Conservation (phyloP, 2,797 vertebrate species). For the Parotocinclus haroldoi region DNA sequence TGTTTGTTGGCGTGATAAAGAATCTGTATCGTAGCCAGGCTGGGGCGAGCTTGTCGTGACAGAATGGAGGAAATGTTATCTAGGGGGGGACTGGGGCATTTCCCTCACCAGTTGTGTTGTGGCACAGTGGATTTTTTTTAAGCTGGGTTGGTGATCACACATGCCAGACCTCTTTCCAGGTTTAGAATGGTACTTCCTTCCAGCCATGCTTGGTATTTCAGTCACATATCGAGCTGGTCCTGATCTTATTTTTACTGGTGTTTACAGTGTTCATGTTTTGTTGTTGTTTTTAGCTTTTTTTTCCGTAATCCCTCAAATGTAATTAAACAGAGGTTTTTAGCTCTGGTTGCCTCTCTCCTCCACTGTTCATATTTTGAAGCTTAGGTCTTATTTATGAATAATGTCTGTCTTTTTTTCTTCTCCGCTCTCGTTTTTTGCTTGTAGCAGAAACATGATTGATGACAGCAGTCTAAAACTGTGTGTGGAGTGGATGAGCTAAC, state of each 20-base stretch:
- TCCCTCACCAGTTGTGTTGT: conserved; percentile 53
- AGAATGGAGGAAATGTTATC: background rate
- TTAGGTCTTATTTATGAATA: conserved; percentile 42
- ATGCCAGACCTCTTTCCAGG: background rate
- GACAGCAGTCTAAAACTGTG: background rate
- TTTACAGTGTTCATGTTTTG: too few species aligned
- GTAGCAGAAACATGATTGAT: conserved; percentile 3
- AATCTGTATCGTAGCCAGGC: conserved; percentile 47
- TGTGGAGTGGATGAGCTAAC: background rate
- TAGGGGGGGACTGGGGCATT: conserved; percentile 45
- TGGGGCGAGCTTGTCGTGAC: conserved; percentile 1
- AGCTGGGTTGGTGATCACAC: conserved; percentile 13
- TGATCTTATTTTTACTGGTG: too few species aligned
- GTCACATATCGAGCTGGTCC: too few species aligned
- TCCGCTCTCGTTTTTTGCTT: background rate
- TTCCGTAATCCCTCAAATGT: conserved; percentile 42
- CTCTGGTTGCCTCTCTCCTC: conserved; percentile 8
- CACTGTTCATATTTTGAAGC: conserved; percentile 33
- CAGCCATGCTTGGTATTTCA: background rate
- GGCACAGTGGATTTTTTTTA: conserved; percentile 43
- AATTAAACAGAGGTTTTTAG: conserved; percentile 42
- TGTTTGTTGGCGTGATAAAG: conserved; percentile 2
- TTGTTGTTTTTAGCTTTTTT: conserved; percentile 10
- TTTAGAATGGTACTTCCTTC: background rate
- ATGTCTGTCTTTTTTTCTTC: conserved; percentile 8